These are phyloP conservation scores for Tetropium fuscum DNA, from an alignment of 2,888 invertebrate genomes.

Conservation along the genomic window DNA sequence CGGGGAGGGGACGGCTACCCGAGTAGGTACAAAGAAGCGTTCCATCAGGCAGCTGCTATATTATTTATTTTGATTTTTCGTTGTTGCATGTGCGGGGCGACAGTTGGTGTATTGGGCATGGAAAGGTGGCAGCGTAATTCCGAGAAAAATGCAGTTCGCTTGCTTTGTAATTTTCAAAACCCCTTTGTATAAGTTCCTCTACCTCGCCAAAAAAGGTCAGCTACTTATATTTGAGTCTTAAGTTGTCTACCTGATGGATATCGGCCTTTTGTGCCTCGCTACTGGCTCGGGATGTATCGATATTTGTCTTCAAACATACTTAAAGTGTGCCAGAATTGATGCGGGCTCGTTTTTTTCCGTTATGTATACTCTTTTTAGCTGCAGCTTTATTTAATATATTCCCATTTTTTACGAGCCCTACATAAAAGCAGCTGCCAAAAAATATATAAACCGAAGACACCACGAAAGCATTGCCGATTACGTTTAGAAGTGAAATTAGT, in stretches of 20 bases:
- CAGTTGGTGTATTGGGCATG: constrained; percentile 36
- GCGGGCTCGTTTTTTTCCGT: neutral
- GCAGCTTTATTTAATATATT: too few species aligned
- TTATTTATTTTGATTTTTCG: constrained; percentile 35
- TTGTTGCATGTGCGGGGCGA: constrained; percentile 37
- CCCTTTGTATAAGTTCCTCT: constrained; percentile 25
- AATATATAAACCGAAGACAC: too few species aligned
- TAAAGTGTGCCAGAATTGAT: neutral
- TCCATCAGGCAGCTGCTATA: constrained; percentile 31
- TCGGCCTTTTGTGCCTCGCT: constrained; percentile 14
- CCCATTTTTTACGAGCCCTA: too few species aligned
- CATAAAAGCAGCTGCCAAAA: too few species aligned
- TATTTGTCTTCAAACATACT: constrained; percentile 5
- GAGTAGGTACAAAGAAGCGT: constrained; percentile 23
- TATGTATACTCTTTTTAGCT: too few species aligned
- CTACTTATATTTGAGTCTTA: constrained; percentile 28
- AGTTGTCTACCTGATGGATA: constrained; percentile 27
- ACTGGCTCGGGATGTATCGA: constrained; percentile 3
- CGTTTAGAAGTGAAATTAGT: constrained; percentile 7
- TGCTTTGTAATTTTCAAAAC: constrained; percentile 33
- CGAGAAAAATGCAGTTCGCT: constrained; percentile 27
- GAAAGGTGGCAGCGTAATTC: constrained; percentile 27
- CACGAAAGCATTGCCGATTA: too few species aligned
- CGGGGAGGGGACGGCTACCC: constrained; percentile 14
- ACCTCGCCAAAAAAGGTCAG: constrained; percentile 26